Evolutionary conservation across 2,113 vertebrate genomes (phyloP).

Genomic region (Ammodytes marinus): DNA sequence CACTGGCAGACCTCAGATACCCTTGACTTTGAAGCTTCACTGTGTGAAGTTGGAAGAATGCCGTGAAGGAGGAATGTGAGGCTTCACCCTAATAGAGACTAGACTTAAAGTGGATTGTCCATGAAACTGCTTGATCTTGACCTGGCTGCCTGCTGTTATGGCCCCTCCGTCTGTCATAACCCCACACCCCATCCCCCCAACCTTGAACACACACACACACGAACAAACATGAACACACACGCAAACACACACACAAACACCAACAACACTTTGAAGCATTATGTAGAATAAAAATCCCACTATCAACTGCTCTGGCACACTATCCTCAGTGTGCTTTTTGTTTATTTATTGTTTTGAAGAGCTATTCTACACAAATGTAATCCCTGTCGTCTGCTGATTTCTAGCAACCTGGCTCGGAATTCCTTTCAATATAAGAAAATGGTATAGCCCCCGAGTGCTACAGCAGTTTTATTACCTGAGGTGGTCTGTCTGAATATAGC

Average conservation of each 20-base stretch:
- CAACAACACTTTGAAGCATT: slow-evolving; percentile 11
- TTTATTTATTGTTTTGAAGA: slow-evolving; percentile 44
- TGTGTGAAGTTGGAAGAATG: slow-evolving; percentile 45
- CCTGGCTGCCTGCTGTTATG: slow-evolving; percentile 66
- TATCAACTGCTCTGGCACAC: slow-evolving; percentile 50
- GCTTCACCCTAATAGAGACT: slow-evolving; percentile 66
- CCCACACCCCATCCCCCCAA: slow-evolving; percentile 4
- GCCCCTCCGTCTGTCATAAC: slow-evolving; percentile 61
- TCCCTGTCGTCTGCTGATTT: slow-evolving; percentile 69
- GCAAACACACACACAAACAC: background rate
- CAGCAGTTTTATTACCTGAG: slow-evolving; percentile 80
- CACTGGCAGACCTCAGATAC: slow-evolving; percentile 26
- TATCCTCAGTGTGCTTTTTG: slow-evolving; percentile 39
- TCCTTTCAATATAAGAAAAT: slow-evolving; percentile 74
- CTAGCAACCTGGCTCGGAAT: slow-evolving; percentile 70
- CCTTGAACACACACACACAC: background rate
- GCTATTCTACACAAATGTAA: slow-evolving; percentile 61
- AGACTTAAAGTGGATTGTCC: slow-evolving; percentile 72
- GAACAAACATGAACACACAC: background rate
- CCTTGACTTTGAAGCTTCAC: slow-evolving; percentile 69
- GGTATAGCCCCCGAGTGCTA: slow-evolving; percentile 70
- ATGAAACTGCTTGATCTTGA: slow-evolving; percentile 79
- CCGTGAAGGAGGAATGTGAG: slow-evolving; percentile 48
- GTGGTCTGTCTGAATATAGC: slow-evolving; percentile 80
- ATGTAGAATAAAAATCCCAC: background rate